These are phyloP conservation scores for Dicaeum eximium DNA, from an alignment of 2,113 vertebrate species.

Conservation along the genomic window DNA sequence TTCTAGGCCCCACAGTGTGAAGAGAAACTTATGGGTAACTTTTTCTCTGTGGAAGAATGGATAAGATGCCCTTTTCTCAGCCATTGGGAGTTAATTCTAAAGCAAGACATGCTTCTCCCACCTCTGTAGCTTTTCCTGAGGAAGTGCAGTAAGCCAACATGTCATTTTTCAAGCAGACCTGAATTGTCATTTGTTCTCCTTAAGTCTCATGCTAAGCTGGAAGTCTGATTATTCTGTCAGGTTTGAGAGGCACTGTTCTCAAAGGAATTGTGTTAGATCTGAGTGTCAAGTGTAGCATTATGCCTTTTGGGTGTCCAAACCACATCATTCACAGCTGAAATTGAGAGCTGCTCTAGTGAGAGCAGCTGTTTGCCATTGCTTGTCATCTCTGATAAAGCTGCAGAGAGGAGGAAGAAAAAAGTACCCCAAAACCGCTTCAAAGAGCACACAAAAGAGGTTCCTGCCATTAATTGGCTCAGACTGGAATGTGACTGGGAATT, in stretches of 20 bases:
- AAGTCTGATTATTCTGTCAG: background rate
- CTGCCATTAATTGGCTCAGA: background rate
- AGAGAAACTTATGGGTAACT: background rate
- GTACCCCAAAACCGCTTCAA: accelerated
- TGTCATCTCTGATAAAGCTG: background rate
- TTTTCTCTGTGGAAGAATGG: background rate
- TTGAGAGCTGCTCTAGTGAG: background rate
- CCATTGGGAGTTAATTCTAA: background rate
- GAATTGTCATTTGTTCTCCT: background rate
- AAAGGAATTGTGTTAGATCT: background rate
- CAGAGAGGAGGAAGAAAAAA: background rate
- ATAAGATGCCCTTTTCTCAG: background rate
- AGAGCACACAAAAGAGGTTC: background rate
- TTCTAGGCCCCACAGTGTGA: background rate
- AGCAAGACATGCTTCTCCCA: background rate
- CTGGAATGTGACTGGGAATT: background rate
- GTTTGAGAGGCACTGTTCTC: background rate
- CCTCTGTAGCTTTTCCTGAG: background rate
- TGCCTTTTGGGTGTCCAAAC: background rate
- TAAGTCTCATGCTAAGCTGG: background rate
- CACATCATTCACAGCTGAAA: background rate
- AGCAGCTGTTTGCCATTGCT: background rate
- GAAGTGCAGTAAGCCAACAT: background rate
- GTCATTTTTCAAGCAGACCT: background rate
- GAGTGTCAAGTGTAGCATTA: background rate